These are phyloP conservation scores for Thaumatotibia leucotreta DNA, from an alignment of 1,140 invertebrate genomes.

Conservation along the genomic window DNA sequence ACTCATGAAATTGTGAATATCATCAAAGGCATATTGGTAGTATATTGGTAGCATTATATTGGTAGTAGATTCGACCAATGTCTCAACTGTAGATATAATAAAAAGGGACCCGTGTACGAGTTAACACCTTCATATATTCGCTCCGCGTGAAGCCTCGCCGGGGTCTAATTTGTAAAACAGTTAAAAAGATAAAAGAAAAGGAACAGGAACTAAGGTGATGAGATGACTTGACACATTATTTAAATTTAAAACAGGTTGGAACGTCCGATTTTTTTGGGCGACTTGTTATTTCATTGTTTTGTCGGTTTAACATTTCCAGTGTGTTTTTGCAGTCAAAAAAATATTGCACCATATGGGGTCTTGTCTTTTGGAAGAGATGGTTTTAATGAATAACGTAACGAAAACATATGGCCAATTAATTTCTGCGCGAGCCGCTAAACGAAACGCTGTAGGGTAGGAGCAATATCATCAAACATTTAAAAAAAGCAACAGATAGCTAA, in stretches of 20 bases:
- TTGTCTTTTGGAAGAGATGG: constrained; percentile 50
- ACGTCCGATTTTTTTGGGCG: constrained; percentile 54
- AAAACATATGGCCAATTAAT: constrained; percentile 75
- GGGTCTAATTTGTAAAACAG: constrained; percentile 35
- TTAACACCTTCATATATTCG: constrained; percentile 21
- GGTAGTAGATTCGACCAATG: too few relatives aligned
- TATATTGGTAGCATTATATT: too few relatives aligned
- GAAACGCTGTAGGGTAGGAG: constrained; percentile 45
- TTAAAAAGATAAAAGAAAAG: constrained; percentile 47
- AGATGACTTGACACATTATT: constrained; percentile 73
- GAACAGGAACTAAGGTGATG: constrained; percentile 67
- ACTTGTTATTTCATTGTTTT: constrained; percentile 64
- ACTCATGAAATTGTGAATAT: too few relatives aligned
- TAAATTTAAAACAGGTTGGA: constrained; percentile 68
- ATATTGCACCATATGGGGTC: constrained; percentile 69
- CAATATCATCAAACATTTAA: constrained; percentile 29
- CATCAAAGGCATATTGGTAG: too few relatives aligned
- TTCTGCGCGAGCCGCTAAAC: constrained; percentile 60
- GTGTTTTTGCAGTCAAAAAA: constrained; percentile 65
- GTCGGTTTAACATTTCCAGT: constrained; percentile 49
- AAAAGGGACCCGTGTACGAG: neutral
- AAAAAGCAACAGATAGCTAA: constrained; percentile 31
- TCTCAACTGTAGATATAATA: too few relatives aligned
- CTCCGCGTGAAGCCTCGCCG: constrained; percentile 18
- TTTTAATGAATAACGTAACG: constrained; percentile 61